These are phyloP conservation scores for Petrocephalus microphthalmus DNA, from an alignment of 2,113 vertebrate species.

Conservation along the genomic window DNA sequence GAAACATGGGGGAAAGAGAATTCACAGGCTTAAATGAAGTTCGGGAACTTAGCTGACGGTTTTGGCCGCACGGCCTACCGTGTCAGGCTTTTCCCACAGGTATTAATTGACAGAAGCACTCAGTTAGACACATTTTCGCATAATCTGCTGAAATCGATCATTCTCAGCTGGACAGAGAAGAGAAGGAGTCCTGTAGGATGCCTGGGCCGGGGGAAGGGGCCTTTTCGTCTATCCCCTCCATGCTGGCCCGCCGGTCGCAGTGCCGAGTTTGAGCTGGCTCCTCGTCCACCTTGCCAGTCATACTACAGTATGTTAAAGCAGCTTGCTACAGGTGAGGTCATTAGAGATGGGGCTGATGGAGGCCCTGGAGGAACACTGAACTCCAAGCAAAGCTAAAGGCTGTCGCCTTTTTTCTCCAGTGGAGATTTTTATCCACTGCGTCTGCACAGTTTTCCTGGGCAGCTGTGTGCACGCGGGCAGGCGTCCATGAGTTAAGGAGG, in stretches of 20 bases:
- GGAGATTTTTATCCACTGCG: background rate
- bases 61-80: background rate
- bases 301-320: background rate
- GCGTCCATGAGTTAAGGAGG: background rate
- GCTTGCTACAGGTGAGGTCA: background rate
- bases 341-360: background rate
- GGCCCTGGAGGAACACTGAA: background rate
- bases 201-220: background rate
- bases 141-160: background rate
- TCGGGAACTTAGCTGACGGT: background rate
- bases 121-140: background rate
- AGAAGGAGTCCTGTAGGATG: background rate
- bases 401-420: background rate
- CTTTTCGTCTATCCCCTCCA: background rate
- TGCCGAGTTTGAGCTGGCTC: background rate
- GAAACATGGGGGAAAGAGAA: background rate
- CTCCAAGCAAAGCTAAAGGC: background rate
- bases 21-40: no score
- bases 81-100: background rate
- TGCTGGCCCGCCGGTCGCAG: background rate
- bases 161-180: background rate
- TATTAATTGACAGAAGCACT: background rate
- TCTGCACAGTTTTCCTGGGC: background rate
- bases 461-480: background rate
- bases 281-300: background rate